These are phyloP conservation scores for Zosterops borbonicus DNA, from an alignment of 2,113 vertebrate genomes.

Conservation along the genomic window DNA sequence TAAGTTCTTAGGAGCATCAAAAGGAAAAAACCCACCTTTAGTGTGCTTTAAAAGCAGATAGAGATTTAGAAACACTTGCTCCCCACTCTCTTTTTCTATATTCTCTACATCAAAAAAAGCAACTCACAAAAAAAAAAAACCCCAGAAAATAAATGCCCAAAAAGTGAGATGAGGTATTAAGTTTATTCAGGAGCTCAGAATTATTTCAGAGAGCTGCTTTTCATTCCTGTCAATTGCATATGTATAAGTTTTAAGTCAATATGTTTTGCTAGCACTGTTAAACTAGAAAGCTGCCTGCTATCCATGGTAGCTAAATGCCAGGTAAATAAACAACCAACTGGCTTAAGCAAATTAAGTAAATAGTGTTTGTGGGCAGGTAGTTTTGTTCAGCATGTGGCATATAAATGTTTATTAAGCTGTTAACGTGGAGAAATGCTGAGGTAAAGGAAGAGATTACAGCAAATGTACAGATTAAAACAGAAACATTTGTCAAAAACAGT, in stretches of 20 bases:
- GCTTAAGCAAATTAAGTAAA: conserved; percentile 29
- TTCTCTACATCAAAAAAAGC: background rate
- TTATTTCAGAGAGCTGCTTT: background rate
- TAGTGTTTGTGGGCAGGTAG: background rate
- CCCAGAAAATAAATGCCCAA: background rate
- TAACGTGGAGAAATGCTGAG: background rate
- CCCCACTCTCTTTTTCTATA: background rate
- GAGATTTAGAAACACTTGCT: background rate
- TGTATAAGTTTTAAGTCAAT: background rate
- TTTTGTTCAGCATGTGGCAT: conserved; percentile 1
- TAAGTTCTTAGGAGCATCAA: background rate
- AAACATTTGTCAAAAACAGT: conserved; percentile 28
- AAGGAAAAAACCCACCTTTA: background rate
- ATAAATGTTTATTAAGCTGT: conserved; percentile 11
- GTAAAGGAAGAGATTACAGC: background rate
- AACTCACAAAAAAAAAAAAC: background rate
- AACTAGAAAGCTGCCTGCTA: background rate
- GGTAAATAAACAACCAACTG: conserved; percentile 4
- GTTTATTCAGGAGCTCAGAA: background rate
- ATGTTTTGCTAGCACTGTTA: background rate
- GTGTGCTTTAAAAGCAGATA: background rate
- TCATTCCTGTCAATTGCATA: background rate
- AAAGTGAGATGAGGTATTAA: background rate
- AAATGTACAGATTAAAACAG: background rate
- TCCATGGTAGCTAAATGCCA: background rate